Evolutionary conservation across 2,113 vertebrate genomes (phyloP), one percentile per base, ranked within the genome.

Genomic region (Callipepla californica): DNA sequence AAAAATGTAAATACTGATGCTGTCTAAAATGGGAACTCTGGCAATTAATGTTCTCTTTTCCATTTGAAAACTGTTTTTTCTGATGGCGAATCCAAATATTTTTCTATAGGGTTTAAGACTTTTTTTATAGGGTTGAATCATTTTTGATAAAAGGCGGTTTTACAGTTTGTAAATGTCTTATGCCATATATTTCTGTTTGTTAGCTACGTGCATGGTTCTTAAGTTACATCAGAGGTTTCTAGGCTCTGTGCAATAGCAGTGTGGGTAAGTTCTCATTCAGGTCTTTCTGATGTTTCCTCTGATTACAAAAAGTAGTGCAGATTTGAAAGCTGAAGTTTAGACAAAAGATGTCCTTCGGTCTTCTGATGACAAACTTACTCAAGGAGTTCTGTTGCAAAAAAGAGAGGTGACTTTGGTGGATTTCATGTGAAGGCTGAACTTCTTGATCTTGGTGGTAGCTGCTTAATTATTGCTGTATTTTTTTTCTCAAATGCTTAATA

Each of bases 1-100:
- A 16, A 36, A 36, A 85, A 40, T 25, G 17, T 65, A 47, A 58
- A 42, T 25, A n/a, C 14, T 36, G 30, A 44, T 67, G 25, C 11
- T 36, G 11, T 57, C 7, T 18, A 47, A 77, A 28, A n/a, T 68
- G 48, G n/a, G 61, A 87, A 45, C 17, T 53, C 12, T 34, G 8
- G 13, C 18, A 72, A 42, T 34, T 44, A 65, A 17, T 0, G 0
- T 40, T 53, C 1, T 25, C 40, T 44, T 44, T 66, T 44, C 1
- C 1, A 19, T 47, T 79, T 77, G 68, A 72, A 45, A n/a, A 12
- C 18, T 48, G 7, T 4, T 42, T 81, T 87, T 86, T 61, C 30
- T 73, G 4, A 12, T 44, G 73, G 30, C 21, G 1, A n/a, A 3
- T 69, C 30, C 30, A 76, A 48, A 9, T 69, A 68, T 36, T 78